phyloP scores from a whole-genome alignment of 2,113 vertebrate genomes.

The Sinosuthora webbiana region DNA sequence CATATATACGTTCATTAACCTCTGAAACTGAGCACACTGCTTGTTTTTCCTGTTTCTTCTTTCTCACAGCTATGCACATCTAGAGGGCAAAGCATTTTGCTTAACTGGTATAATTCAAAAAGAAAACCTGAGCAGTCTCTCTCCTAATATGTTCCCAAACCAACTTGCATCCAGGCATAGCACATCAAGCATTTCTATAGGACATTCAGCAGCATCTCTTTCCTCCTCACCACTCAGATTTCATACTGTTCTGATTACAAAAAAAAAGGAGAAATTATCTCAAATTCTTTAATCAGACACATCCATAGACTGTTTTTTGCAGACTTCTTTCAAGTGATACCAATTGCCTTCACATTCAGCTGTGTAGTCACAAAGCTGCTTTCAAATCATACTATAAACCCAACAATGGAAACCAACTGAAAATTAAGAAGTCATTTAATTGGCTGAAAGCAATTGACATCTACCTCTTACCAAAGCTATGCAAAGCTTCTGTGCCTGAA shows the following conservation, averaged over 20 bases:
- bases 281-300: neutral
- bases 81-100: neutral
- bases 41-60: neutral
- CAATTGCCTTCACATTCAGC: neutral
- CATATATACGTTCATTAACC: neutral
- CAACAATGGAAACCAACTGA: neutral
- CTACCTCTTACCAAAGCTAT: neutral
- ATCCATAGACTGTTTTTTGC: neutral
- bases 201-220: neutral
- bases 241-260: neutral
- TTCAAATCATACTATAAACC: neutral
- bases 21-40: neutral
- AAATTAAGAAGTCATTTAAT: neutral
- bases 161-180: neutral
- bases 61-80: neutral
- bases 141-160: neutral
- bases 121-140: neutral
- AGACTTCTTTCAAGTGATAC: neutral
- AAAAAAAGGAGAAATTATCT: neutral
- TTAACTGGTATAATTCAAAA: neutral
- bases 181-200: neutral
- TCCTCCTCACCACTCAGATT: neutral
- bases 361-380: neutral
- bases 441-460: neutral
- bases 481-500: neutral